These are phyloP conservation scores for Volucella bombylans DNA, from an alignment of 2,888 invertebrate genomes.

Conservation along the genomic window DNA sequence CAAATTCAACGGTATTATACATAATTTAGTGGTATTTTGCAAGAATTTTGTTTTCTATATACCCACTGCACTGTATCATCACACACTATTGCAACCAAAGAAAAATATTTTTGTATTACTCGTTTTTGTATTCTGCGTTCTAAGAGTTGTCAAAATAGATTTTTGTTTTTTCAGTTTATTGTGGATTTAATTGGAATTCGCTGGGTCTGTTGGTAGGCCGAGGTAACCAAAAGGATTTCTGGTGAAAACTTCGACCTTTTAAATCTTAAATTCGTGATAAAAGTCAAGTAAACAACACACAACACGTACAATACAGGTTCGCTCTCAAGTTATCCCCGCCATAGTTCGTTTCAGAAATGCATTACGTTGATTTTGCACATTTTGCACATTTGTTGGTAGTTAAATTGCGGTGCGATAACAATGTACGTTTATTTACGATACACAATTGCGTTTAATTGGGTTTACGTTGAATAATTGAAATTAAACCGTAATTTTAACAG, in stretches of 20 bases:
- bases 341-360: constrained; percentile 75
- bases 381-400: constrained; percentile 57
- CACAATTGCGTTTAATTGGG: constrained; percentile 64
- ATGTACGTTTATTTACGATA: constrained; percentile 49
- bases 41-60: constrained; percentile 45
- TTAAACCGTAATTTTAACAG: constrained; percentile 72
- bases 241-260: constrained; percentile 68
- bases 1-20: constrained; percentile 49
- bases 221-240: constrained; percentile 42
- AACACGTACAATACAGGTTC: constrained; percentile 70
- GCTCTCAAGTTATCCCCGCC: constrained; percentile 76
- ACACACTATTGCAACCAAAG: constrained; percentile 67
- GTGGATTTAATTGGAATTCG: constrained; percentile 49
- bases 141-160: constrained; percentile 71
- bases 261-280: constrained; percentile 63
- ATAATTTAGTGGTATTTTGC: constrained; percentile 52
- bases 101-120: constrained; percentile 70
- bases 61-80: constrained; percentile 59
- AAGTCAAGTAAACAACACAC: constrained; percentile 76
- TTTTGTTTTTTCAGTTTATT: constrained; percentile 64
- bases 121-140: constrained; percentile 72
- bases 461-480: constrained; percentile 68
- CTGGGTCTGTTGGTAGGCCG: constrained; percentile 26
- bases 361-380: constrained; percentile 74
- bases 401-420: constrained; percentile 61